Evolutionary conservation across 2,797 vertebrate species (phyloP), one percentile per base, ranked within the genome.

Genomic region (Siniperca scherzeri): DNA sequence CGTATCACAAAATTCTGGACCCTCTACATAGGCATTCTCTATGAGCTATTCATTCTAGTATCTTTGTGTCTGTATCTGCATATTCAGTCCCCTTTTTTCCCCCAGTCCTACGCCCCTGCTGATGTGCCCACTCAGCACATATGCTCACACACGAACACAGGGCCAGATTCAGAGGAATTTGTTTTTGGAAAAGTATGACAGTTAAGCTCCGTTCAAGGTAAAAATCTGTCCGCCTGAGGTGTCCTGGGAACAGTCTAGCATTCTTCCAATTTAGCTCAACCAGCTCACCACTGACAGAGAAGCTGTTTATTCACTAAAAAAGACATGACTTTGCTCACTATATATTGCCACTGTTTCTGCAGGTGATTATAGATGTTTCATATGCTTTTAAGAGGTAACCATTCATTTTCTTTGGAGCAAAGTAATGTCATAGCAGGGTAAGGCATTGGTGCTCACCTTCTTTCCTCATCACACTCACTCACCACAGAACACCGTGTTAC

Each of bases 121-220:
- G 44, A 80, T 48, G 42, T 14, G 42, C 21, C 0, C 42, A 27
- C 52, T 30, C 70, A n/a, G 38, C 69, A 17, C 50, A 36, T 11
- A 17, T 3, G 4, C 57, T 5, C 16, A 22, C 46, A 33, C 78
- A 44, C 55, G 42, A 56, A 48, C 25, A 40, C 64, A 21, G 48
- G 27, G 48, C n/a, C 9, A 3, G 11, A 17, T 64, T 85, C 25
- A 16, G 59, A 38, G 59, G 64, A 44, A 60, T 68, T 62, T 73
- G 56, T 62, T 80, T 72, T 80, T 1, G 25, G 57, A 64, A 61
- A 53, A 52, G 13, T 52, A 10, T 60, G 82, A 77, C 81, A 61
- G 66, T 44, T 65, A 27, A 17, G 36, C 50, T 61, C 5, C 3
- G 4, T 48, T 70, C 11, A 62, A 46, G 33, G 53, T 70, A n/a